Evolutionary conservation across 1,140 invertebrate genomes (phyloP).

Genomic region (Bemisia tabaci): DNA sequence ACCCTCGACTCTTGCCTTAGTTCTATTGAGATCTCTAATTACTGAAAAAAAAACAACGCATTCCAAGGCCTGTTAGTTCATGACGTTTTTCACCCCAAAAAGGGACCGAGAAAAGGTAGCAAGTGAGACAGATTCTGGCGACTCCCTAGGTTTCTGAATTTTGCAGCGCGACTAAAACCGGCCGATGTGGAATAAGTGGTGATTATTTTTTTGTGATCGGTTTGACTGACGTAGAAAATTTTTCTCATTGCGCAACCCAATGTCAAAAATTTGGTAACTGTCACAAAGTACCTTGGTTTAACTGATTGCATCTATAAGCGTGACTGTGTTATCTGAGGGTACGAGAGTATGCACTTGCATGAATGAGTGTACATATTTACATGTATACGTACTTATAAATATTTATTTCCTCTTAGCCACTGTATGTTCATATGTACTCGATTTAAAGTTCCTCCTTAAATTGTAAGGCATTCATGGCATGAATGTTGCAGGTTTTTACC

Average conservation of each 20-base stretch:
- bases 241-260: neutral
- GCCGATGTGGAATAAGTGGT: neutral
- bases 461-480: neutral
- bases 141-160: no score
- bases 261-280: neutral
- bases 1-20: conserved; percentile 54
- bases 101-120: no score
- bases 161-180: no score
- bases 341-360: neutral
- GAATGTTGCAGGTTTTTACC: no score
- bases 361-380: neutral
- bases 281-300: neutral
- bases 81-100: no score
- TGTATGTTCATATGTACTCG: neutral
- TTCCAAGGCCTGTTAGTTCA: no score
- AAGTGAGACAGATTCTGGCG: no score
- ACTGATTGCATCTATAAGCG: neutral
- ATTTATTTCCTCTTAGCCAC: neutral
- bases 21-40: neutral
- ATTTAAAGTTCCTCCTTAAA: neutral
- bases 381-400: neutral
- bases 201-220: neutral
- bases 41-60: neutral
- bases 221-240: neutral
- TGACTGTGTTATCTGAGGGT: neutral